A percentile compares a stretch with the other conserved stretches of the same genome.
These are phyloP conservation scores for Sceliomorpha sp. DNA, from an alignment of 2,888 invertebrate genomes.

Conservation along the genomic window DNA sequence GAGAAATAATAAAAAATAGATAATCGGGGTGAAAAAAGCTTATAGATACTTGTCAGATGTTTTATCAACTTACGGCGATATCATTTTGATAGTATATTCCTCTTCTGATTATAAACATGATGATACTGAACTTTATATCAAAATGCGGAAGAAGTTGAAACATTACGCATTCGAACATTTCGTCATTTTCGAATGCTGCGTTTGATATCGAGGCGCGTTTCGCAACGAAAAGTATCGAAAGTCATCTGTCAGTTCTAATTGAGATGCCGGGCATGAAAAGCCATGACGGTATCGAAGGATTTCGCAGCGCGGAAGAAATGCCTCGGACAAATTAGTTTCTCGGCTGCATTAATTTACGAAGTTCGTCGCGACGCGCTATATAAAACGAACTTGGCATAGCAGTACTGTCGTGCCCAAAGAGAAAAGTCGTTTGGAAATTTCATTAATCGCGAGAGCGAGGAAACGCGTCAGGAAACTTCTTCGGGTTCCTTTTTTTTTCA, in stretches of 20 bases:
- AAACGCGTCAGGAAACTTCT: conserved; percentile 19
- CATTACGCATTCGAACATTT: no score
- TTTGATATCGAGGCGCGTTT: conserved; percentile 8
- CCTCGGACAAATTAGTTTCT: conserved; percentile 46
- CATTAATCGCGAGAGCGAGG: conserved; percentile 42
- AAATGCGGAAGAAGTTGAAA: no score
- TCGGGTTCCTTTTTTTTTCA: conserved; percentile 2
- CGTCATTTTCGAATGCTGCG: no score
- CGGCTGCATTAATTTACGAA: conserved; percentile 49
- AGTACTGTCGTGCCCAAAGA: conserved; percentile 24
- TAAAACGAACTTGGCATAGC: conserved; percentile 41
- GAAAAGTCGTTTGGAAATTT: conserved; percentile 45
- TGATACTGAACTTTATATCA: no score
- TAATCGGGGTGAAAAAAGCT: no score
- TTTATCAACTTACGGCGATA: no score
- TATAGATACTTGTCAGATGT: no score
- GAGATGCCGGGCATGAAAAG: conserved; percentile 12
- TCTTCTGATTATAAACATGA: no score
- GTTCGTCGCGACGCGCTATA: conserved; percentile 27
- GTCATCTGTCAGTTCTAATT: conserved; percentile 25
- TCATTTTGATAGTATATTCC: no score
- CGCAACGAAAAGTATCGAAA: conserved; percentile 26
- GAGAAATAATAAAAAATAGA: no score
- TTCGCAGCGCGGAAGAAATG: conserved; percentile 33
- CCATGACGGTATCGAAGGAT: conserved; percentile 17